Percentiles rank a stretch among this genome's conserved stretches.
Evolutionary conservation across 2,888 invertebrate genomes (phyloP).

Genomic region (Lasioglossum pauxillum): DNA sequence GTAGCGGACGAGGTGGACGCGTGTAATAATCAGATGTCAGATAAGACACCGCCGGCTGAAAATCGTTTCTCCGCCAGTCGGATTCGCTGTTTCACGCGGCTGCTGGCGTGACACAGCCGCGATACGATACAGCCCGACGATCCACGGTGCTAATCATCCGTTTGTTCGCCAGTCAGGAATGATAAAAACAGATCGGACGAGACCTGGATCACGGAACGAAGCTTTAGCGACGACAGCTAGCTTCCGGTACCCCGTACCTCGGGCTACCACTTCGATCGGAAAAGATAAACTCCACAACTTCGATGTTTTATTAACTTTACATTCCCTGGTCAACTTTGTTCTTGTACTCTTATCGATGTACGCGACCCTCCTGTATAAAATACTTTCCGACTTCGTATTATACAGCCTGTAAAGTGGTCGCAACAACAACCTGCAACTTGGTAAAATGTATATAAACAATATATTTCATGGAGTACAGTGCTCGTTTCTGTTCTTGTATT

Average conservation of each 20-base stretch:
- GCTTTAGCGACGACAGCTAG: background rate
- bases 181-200: slow-evolving; percentile 17
- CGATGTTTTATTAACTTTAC: background rate
- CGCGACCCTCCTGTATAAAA: background rate
- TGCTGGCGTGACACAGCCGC: slow-evolving; percentile 36
- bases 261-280: background rate
- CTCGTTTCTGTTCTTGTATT: background rate
- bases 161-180: slow-evolving; percentile 18
- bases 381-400: background rate
- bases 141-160: slow-evolving; percentile 3
- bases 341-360: background rate
- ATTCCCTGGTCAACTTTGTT: background rate
- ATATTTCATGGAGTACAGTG: background rate
- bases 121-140: slow-evolving; percentile 16
- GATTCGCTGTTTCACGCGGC: slow-evolving; percentile 46
- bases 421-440: background rate
- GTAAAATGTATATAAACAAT: background rate
- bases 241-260: background rate
- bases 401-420: background rate
- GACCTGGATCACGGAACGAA: background rate
- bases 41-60: slow-evolving; percentile 63
- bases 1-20: slow-evolving; percentile 66
- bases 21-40: slow-evolving; percentile 69
- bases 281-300: background rate
- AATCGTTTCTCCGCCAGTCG: slow-evolving; percentile 57